These are phyloP conservation scores for Hydrozoanthus tunicans DNA, from an alignment of 64 coral and sea anemone genomes.

Conservation along the genomic window DNA sequence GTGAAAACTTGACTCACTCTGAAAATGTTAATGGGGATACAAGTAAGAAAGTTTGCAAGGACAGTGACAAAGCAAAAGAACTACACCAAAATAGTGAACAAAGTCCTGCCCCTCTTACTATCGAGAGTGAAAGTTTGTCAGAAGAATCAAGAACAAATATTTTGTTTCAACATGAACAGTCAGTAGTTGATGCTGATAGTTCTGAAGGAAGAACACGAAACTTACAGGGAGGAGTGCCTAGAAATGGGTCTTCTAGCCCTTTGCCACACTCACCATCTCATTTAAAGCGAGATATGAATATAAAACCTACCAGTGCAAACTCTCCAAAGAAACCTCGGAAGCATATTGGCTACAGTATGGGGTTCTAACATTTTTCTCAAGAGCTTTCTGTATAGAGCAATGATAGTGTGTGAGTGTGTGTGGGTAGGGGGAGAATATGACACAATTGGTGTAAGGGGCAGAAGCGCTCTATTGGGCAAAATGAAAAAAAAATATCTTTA, in stretches of 20 bases:
- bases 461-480: too few species aligned
- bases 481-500: too few species aligned
- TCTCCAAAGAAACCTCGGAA: constrained; percentile 25
- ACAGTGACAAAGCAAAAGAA: background rate
- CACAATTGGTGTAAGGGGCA: too few species aligned
- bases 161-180: background rate
- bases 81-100: background rate
- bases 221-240: background rate
- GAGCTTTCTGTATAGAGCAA: too few species aligned
- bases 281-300: background rate
- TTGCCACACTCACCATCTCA: background rate
- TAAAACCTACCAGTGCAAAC: background rate
- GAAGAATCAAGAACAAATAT: background rate
- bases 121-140: background rate
- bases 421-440: too few species aligned
- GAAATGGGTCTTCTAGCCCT: background rate
- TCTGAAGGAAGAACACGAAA: background rate
- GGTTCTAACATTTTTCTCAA: background rate
- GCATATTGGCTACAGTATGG: background rate
- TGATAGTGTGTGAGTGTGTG: too few species aligned
- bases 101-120: background rate
- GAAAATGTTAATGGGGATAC: background rate
- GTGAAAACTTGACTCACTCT: background rate
- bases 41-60: background rate
- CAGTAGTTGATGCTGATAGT: background rate